phyloP scores from a whole-genome alignment of 1,140 invertebrate species.

The Batillaria attramentaria region DNA sequence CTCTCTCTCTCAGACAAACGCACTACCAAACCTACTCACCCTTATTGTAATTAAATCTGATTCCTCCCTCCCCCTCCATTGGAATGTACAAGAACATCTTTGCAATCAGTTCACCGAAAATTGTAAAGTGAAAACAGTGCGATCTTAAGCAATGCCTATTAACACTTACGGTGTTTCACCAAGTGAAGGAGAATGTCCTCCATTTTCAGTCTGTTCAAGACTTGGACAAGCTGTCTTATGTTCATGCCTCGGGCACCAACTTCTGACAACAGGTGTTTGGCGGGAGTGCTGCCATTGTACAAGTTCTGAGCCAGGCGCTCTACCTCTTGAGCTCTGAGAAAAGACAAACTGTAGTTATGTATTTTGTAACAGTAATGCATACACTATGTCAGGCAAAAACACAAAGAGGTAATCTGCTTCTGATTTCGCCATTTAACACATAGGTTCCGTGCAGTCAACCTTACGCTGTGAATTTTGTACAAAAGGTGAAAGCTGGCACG shows the following conservation, averaged over 20 bases:
- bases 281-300: slow-evolving; percentile 39
- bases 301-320: slow-evolving; percentile 40
- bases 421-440: neutral
- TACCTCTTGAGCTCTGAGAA: slow-evolving; percentile 42
- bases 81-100: neutral
- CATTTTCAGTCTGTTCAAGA: slow-evolving; percentile 40
- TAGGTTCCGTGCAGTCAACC: too few relatives aligned
- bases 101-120: neutral
- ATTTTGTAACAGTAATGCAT: neutral
- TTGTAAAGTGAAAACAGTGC: neutral
- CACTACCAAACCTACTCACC: neutral
- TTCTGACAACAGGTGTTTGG: slow-evolving; percentile 38
- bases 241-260: slow-evolving; percentile 44
- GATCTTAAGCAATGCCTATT: neutral
- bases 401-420: neutral
- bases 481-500: neutral
- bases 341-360: too few relatives aligned
- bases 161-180: slow-evolving; percentile 44
- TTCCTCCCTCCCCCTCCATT: neutral
- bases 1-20: neutral
- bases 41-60: neutral
- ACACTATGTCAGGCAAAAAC: too few relatives aligned
- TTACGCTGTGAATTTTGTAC: neutral
- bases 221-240: slow-evolving; percentile 35
- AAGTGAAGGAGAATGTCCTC: slow-evolving; percentile 46